Conservation (phyloP, 2,113 vertebrate genomes). For the Upupa epops region DNA sequence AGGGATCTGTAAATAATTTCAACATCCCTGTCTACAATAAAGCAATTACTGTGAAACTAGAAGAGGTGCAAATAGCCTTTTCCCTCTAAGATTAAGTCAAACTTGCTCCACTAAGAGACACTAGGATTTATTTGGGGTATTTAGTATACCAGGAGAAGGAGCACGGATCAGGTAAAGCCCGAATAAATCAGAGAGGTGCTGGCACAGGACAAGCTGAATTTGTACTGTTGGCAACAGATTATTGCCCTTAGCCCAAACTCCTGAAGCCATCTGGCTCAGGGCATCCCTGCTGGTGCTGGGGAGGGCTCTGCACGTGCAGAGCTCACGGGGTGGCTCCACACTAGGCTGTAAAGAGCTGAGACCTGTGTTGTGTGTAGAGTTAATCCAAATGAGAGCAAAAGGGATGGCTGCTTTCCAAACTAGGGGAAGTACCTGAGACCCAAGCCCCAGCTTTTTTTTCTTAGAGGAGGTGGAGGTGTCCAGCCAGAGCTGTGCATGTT, state of each 20-base stretch:
- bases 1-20: not conserved
- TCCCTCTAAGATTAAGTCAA: not conserved
- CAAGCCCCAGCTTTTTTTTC: not conserved
- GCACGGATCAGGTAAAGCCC: not conserved
- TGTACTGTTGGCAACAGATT: not conserved
- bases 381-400: not conserved
- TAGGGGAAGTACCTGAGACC: rapidly evolving
- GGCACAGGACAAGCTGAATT: not conserved
- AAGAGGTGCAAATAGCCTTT: not conserved
- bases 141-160: not conserved
- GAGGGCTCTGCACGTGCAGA: not conserved
- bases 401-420: not conserved
- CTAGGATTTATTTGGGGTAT: not conserved
- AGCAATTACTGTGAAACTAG: not conserved
- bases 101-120: not conserved
- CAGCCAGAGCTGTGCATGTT: rapidly evolving
- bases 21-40: not conserved
- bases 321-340: not conserved
- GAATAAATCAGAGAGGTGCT: not conserved
- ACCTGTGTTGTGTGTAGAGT: not conserved
- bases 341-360: not conserved
- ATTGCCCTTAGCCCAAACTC: not conserved
- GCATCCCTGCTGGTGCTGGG: not conserved
- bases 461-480: too few species aligned
- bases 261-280: not conserved